phyloP scores from a whole-genome alignment of 1,140 invertebrate species.

The Pseudomyrmex flavicornis region DNA sequence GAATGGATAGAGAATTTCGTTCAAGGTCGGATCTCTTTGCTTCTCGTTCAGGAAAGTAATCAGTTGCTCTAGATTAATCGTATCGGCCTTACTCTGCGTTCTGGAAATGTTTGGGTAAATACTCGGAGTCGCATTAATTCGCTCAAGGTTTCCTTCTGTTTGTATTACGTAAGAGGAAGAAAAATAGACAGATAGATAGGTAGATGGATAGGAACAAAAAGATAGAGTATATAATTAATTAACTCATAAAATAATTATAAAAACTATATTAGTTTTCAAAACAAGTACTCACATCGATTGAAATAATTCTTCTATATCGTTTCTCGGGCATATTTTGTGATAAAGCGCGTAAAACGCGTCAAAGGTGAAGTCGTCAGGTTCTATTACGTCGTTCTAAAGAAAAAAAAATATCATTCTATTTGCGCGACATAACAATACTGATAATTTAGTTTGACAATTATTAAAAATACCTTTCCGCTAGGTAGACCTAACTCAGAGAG shows the following conservation, averaged over 20 bases:
- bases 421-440: not conserved
- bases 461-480: slow-evolving; percentile 92
- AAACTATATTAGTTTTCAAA: not conserved
- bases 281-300: slow-evolving; percentile 94
- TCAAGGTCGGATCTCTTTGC: slow-evolving; percentile 98
- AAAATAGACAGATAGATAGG: too few species aligned
- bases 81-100: slow-evolving; percentile 95
- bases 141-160: not conserved
- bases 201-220: too few species aligned
- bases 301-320: slow-evolving; percentile 99
- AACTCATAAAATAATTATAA: too few species aligned
- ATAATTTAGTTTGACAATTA: not conserved
- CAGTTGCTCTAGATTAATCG: slow-evolving; percentile 94
- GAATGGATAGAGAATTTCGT: slow-evolving; percentile 99
- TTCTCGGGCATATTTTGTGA: slow-evolving; percentile 99
- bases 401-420: slow-evolving; percentile 28
- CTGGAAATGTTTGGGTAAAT: slow-evolving; percentile 85
- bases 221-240: too few species aligned
- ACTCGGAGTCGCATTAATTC: not conserved
- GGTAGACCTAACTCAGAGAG: slow-evolving; percentile 97
- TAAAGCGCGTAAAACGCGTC: slow-evolving; percentile 99
- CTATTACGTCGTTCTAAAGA: slow-evolving; percentile 95
- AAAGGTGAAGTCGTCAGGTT: slow-evolving; percentile 97
- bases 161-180: not conserved
- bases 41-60: slow-evolving; percentile 99